Evolutionary conservation across 1,140 invertebrate species (phyloP).

Genomic region (Augochlora pura): DNA sequence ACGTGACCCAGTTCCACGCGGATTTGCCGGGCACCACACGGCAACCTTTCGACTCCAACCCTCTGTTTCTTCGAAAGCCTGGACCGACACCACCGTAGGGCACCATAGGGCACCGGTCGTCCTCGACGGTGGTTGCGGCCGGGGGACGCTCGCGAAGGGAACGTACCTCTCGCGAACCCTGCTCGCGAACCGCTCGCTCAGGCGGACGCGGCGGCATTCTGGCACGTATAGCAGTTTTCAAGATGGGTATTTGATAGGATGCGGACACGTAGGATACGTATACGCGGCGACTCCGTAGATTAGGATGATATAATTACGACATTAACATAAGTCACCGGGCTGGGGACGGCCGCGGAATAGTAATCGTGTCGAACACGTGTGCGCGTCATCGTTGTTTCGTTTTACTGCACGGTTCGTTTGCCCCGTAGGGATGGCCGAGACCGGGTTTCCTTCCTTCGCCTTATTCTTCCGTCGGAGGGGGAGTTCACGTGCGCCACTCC

Average conservation of each 20-base stretch:
- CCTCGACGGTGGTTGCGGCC: too few relatives aligned
- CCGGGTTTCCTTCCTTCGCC: background rate
- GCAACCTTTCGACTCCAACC: background rate
- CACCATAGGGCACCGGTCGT: too few relatives aligned
- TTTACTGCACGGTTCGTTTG: conserved; percentile 55
- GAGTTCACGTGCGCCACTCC: conserved; percentile 40
- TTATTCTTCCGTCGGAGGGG: conserved; percentile 11
- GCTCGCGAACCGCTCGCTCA: conserved; percentile 36
- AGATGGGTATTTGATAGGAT: conserved; percentile 80
- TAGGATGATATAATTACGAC: conserved; percentile 81
- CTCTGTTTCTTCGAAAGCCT: background rate
- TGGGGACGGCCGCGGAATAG: conserved; percentile 76
- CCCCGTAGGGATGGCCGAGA: conserved; percentile 9
- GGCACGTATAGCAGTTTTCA: conserved; percentile 78
- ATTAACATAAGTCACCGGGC: conserved; percentile 80
- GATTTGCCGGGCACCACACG: background rate
- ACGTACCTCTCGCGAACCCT: too few relatives aligned
- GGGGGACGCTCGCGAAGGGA: too few relatives aligned
- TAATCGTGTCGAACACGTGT: conserved; percentile 78
- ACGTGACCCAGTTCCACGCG: conserved; percentile 14
- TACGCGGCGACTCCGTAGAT: conserved; percentile 73
- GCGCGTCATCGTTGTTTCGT: conserved; percentile 62
- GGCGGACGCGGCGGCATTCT: conserved; percentile 70
- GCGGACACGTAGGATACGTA: conserved; percentile 75
- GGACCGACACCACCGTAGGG: too few relatives aligned